Evolutionary conservation across 1,140 invertebrate species (phyloP).

Genomic region (Drosophila santomea): DNA sequence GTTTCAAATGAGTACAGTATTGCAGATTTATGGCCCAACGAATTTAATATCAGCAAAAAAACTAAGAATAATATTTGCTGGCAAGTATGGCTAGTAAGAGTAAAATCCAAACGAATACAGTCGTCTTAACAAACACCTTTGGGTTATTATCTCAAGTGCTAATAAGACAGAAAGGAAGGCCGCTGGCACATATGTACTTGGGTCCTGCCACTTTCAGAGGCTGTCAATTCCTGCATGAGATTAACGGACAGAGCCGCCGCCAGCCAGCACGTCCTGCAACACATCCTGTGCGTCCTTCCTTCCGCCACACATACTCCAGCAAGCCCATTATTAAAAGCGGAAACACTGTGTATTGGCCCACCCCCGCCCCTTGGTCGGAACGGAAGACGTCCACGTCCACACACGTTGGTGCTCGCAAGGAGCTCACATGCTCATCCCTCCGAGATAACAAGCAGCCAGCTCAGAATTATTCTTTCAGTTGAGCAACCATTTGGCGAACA

Average conservation of each 20-base stretch:
- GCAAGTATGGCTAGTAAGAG: background rate
- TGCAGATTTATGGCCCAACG: conserved; percentile 7
- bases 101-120: conserved; percentile 1
- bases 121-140: conserved; percentile 50
- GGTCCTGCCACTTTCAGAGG: conserved; percentile 18
- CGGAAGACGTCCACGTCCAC: conserved; percentile 17
- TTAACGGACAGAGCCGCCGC: conserved; percentile 56
- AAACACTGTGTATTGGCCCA: conserved; percentile 53
- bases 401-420: conserved; percentile 1
- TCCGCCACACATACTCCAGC: conserved; percentile 1
- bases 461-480: conserved; percentile 63
- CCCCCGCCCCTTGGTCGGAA: background rate
- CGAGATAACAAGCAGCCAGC: conserved; percentile 19
- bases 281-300: conserved; percentile 14
- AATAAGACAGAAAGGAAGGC: conserved; percentile 43
- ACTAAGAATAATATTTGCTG: background rate
- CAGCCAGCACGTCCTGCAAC: conserved; percentile 59
- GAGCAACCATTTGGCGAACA: conserved; percentile 46
- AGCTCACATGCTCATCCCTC: conserved; percentile 5
- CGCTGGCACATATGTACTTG: conserved; percentile 2
- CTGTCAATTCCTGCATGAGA: conserved; percentile 65
- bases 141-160: conserved; percentile 49
- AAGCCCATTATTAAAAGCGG: conserved; percentile 66
- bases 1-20: background rate
- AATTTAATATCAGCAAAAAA: background rate